Evolutionary conservation across 2,113 vertebrate genomes (phyloP).

Genomic region (Lophura nycthemera): DNA sequence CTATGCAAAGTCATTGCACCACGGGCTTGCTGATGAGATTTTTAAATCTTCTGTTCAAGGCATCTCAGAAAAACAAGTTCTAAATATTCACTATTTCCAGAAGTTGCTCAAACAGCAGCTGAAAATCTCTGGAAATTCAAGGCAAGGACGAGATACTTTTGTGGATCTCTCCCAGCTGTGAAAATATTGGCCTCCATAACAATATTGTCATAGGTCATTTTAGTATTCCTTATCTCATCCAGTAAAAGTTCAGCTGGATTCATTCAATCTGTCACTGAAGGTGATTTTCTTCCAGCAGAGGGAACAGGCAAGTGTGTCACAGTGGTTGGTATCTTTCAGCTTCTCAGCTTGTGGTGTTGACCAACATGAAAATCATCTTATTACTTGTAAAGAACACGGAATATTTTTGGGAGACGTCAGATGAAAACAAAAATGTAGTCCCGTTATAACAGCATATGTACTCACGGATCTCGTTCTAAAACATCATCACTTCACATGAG

Average conservation of each 20-base stretch:
- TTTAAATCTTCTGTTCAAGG: background rate
- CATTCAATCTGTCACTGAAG: background rate
- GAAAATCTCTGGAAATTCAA: background rate
- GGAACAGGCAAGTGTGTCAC: background rate
- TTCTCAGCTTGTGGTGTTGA: background rate
- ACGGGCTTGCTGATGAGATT: rapidly evolving
- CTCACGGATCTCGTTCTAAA: background rate
- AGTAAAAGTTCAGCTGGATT: background rate
- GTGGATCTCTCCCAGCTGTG: background rate
- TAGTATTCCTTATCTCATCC: background rate
- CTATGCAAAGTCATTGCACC: background rate
- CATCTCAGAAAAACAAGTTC: background rate
- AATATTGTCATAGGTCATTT: background rate
- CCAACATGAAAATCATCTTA: background rate
- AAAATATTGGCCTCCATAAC: background rate
- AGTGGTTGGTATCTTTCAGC: background rate
- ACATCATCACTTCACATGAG: background rate
- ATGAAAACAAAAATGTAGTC: background rate
- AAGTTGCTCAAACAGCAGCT: background rate
- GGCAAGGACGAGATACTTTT: background rate
- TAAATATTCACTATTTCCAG: background rate
- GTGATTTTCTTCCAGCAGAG: background rate
- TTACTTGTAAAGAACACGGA: background rate
- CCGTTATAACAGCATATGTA: background rate
- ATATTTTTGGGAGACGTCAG: background rate